Evolutionary conservation across 2,113 vertebrate genomes (phyloP).

Genomic region (Ellobius talpinus): DNA sequence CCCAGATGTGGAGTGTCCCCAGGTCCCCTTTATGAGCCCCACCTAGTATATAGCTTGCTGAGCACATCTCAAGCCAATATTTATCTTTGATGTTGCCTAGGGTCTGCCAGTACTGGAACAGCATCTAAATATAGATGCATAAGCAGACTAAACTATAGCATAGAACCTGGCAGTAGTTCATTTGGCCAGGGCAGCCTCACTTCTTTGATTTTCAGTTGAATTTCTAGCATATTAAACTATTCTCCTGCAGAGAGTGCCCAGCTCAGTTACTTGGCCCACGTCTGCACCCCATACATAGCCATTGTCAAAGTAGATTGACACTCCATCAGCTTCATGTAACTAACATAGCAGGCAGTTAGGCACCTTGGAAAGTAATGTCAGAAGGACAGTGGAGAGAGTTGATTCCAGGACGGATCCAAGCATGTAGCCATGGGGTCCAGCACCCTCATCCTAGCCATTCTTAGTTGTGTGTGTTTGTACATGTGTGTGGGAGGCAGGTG

Average conservation of each 20-base stretch:
- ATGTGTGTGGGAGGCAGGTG: neutral
- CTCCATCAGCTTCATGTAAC: neutral
- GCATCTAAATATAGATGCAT: conserved; percentile 70
- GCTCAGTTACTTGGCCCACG: neutral
- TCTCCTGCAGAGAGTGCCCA: conserved; percentile 24
- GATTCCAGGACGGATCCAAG: too few relatives aligned
- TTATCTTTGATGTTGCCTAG: conserved; percentile 73
- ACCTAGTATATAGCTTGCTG: conserved; percentile 5
- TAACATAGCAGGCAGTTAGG: neutral
- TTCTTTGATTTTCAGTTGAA: conserved; percentile 54
- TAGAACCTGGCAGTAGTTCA: conserved; percentile 66
- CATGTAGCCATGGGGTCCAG: neutral
- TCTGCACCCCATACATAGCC: neutral
- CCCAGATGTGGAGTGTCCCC: neutral
- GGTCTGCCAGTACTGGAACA: conserved; percentile 50
- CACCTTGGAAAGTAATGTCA: neutral
- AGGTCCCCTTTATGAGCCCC: neutral
- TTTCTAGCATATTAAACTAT: conserved; percentile 41
- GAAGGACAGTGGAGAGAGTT: neutral
- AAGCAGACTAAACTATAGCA: conserved; percentile 74
- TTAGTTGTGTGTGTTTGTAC: neutral
- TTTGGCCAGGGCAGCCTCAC: conserved; percentile 47
- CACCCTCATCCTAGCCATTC: conserved; percentile 47
- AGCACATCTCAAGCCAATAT: conserved; percentile 66
- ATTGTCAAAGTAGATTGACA: neutral